A percentile compares a stretch with the other conserved stretches of the same genome.
phyloP scores from a whole-genome alignment of 2,797 vertebrate species.

The Pteronotus mesoamericanus region DNA sequence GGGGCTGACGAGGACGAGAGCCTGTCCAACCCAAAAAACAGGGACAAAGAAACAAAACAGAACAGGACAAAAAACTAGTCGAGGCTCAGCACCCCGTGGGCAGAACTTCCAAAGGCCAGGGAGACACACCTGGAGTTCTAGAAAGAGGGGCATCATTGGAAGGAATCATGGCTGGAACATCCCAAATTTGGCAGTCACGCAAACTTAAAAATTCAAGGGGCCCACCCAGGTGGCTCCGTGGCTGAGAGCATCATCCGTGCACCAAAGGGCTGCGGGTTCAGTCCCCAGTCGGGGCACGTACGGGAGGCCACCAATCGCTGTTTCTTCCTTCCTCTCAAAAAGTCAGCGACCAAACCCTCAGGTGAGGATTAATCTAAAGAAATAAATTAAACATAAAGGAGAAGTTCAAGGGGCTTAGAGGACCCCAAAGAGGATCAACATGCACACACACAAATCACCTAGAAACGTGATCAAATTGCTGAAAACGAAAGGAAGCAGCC shows the following conservation, averaged over 20 bases:
- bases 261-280: neutral
- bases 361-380: neutral
- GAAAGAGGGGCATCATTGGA: neutral
- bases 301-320: neutral
- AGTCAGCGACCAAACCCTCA: neutral
- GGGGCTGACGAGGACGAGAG: too few relatives aligned
- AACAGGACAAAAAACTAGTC: too few relatives aligned
- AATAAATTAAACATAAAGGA: neutral
- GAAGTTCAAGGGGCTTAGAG: neutral
- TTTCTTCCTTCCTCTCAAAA: neutral
- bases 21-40: rapidly evolving
- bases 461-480: neutral
- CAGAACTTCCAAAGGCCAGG: rapidly evolving
- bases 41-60: too few relatives aligned
- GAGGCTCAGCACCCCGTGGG: rapidly evolving
- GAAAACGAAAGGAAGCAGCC: neutral
- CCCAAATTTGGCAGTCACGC: neutral
- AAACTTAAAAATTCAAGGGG: neutral
- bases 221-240: neutral
- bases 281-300: too few relatives aligned
- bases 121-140: rapidly evolving
- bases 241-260: too few relatives aligned
- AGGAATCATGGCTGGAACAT: rapidly evolving
- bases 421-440: neutral
- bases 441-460: too few relatives aligned